Evolutionary conservation across 2,888 invertebrate genomes (phyloP).

Genomic region (Microplitis manilae): DNA sequence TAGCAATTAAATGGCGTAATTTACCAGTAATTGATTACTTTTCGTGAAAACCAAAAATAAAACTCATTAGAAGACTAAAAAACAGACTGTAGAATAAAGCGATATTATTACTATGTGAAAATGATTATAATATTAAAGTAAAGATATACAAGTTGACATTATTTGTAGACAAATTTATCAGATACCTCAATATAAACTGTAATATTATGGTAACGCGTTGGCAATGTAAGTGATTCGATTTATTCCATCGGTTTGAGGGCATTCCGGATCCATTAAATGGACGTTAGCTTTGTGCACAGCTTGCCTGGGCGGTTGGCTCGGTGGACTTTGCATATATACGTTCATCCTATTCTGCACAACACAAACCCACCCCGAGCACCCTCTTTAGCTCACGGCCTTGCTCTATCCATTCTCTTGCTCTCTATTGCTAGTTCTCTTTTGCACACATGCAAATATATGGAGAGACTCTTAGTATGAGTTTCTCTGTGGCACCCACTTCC

Average conservation of each 20-base stretch:
- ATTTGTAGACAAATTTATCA: neutral
- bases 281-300: conserved; percentile 61
- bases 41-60: too few relatives aligned
- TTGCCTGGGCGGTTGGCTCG: conserved; percentile 52
- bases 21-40: too few relatives aligned
- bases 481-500: conserved; percentile 39
- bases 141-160: neutral
- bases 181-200: conserved; percentile 11
- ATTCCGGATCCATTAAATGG: conserved; percentile 67
- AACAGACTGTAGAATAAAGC: too few relatives aligned
- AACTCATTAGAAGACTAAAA: too few relatives aligned
- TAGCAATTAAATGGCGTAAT: too few relatives aligned
- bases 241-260: conserved; percentile 64
- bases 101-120: too few relatives aligned
- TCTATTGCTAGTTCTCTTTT: conserved; percentile 37
- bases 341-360: conserved; percentile 33
- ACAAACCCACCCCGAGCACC: neutral
- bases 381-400: conserved; percentile 8
- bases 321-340: conserved; percentile 59
- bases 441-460: too few relatives aligned
- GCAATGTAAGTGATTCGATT: conserved; percentile 55
- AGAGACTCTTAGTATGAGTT: neutral
- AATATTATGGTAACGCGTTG: conserved; percentile 24
- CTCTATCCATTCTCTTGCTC: conserved; percentile 29
- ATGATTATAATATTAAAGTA: neutral